These are phyloP conservation scores for Crocidura indochinensis DNA, from an alignment of 2,797 vertebrate genomes.

Conservation along the genomic window DNA sequence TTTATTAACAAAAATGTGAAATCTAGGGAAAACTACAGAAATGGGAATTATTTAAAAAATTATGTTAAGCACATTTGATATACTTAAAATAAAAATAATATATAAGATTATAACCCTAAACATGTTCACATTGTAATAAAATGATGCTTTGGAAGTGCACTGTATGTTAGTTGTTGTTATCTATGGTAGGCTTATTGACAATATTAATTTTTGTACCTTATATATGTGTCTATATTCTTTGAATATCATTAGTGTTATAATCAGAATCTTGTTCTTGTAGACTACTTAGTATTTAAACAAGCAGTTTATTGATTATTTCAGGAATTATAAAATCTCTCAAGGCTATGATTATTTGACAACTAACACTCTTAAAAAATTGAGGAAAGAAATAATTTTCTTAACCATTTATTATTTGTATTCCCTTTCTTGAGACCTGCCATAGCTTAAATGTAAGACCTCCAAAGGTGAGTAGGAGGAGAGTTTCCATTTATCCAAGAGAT, in stretches of 20 bases:
- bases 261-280: slow-evolving; percentile 28
- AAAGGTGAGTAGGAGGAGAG: background rate
- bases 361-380: slow-evolving; percentile 54
- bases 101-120: background rate
- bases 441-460: background rate
- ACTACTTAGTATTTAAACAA: slow-evolving; percentile 56
- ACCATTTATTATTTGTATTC: background rate
- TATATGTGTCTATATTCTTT: slow-evolving; percentile 25
- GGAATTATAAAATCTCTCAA: slow-evolving; percentile 12
- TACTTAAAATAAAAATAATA: background rate
- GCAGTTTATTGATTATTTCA: slow-evolving; percentile 39
- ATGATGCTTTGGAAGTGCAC: background rate
- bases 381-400: slow-evolving; percentile 25
- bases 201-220: slow-evolving; percentile 9
- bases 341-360: slow-evolving; percentile 46
- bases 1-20: slow-evolving; percentile 59
- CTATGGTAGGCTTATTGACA: background rate
- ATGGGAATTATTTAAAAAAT: slow-evolving; percentile 16
- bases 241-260: slow-evolving; percentile 52
- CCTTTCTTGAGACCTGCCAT: background rate
- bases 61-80: background rate
- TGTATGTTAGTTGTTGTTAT: background rate
- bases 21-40: slow-evolving; percentile 4
- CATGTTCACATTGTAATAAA: background rate
- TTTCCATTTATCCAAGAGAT: slow-evolving; percentile 52